Evolutionary conservation across 1,140 invertebrate genomes (phyloP).

Genomic region (Conus betulinus): DNA sequence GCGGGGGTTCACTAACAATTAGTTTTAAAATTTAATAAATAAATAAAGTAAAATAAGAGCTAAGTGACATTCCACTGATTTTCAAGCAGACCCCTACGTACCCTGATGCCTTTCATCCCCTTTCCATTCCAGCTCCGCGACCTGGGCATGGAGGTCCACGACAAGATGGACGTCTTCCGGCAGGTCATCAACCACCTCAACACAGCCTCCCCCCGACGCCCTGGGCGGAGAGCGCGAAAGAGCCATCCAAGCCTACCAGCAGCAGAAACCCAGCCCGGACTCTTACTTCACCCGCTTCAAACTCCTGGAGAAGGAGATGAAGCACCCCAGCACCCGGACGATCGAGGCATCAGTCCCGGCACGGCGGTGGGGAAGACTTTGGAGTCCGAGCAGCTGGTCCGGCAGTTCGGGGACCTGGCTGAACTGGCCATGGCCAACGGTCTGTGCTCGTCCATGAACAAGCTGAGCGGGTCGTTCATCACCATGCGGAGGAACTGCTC

Average conservation of each 20-base stretch:
- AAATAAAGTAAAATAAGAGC: too few species aligned
- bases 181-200: constrained; percentile 35
- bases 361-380: neutral
- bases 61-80: too few species aligned
- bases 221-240: neutral
- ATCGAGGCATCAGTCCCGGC: neutral
- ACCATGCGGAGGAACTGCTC: constrained; percentile 40
- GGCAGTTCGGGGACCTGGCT: constrained; percentile 39
- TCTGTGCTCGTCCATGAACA: constrained; percentile 37
- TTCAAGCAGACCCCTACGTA: too few species aligned
- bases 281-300: constrained; percentile 32
- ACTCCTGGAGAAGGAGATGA: neutral
- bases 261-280: neutral
- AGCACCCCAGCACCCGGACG: neutral
- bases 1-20: too few species aligned
- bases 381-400: neutral
- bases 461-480: constrained; percentile 36
- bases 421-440: constrained; percentile 45
- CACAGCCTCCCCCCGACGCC: neutral
- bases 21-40: too few species aligned
- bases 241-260: constrained; percentile 36
- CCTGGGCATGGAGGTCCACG: constrained; percentile 36
- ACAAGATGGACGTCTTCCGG: constrained; percentile 41
- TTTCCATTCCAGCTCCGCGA: constrained; percentile 23
- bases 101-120: too few species aligned